Evolutionary conservation across 92 coral and sea anemone genomes (phyloP), one percentile per base, ranked within the genome.

Genomic region (Phenganax marumi): DNA sequence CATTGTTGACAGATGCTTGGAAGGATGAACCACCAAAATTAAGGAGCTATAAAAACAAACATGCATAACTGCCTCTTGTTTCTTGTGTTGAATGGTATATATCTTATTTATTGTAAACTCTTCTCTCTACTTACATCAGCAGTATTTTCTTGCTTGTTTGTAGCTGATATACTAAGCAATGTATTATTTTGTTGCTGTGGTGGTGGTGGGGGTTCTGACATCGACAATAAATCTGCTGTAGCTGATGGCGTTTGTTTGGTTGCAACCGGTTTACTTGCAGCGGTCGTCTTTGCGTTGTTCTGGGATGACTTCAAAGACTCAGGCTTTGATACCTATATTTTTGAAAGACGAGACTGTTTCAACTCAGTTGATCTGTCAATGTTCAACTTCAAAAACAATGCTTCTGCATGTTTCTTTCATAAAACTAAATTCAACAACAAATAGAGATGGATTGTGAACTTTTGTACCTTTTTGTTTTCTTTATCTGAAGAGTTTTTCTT

Each of bases 181-280:
- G 61, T 68, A 21, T 39, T 70, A 75, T 53, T 77, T 79, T 8
- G 87, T 49, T 50, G 85, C 52, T 39, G 80, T 60, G 73, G 84
- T 39, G 89, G n/a, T 39, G 21, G 19, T 54, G 85, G 52, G n/a
- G 86, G 82, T 13, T 68, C 76, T 66, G 88, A 49, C 0, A 92
- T 73, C 3, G 97, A 92, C 51, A 92, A 68, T 12, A 92, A 72
- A 68, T 92, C 97, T 68, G 69, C 88, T 26, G 90, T 89, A 7
- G 90, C 81, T 54, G 88, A 60, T 17, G 88, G 85, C 24, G 85
- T 65, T 48, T 81, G 68, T 3, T 54, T 75, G 49, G 50, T 81
- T 21, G 89, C 85, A 12, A 80, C 85, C 49, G 70, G 80, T 58
- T 61, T 79, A 49, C 46, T 21, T 50, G 50, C 25, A 24, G 81